Evolutionary conservation across 2,888 invertebrate species (phyloP).

Genomic region (Limnephilus auricula): DNA sequence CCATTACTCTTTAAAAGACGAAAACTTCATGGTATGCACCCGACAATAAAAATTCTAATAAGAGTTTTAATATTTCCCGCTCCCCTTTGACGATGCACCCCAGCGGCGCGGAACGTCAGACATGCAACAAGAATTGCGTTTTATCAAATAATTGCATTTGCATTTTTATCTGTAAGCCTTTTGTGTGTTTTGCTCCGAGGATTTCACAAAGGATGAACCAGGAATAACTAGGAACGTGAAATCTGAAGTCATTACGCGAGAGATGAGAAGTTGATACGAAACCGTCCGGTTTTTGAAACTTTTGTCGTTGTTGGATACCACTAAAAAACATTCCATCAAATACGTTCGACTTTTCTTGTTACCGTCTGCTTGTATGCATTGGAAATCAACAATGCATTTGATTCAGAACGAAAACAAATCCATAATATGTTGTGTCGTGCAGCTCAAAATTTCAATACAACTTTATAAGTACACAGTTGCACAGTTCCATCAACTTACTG

Average conservation of each 20-base stretch:
- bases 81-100: slow-evolving; percentile 53
- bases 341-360: not conserved
- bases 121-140: slow-evolving; percentile 60
- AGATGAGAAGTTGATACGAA: not conserved
- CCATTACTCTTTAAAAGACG: slow-evolving; percentile 60
- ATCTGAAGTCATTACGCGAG: not conserved
- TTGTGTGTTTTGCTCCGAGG: slow-evolving; percentile 48
- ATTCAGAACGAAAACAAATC: not conserved
- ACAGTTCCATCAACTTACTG: not conserved
- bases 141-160: slow-evolving; percentile 67
- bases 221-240: not conserved
- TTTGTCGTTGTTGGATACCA: not conserved
- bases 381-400: not conserved
- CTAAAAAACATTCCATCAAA: not conserved
- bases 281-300: not conserved
- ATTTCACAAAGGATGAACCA: slow-evolving; percentile 6
- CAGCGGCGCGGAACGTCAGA: slow-evolving; percentile 51
- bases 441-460: not conserved
- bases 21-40: slow-evolving; percentile 58
- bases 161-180: slow-evolving; percentile 63
- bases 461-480: not conserved
- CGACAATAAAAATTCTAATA: slow-evolving; percentile 66
- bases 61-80: slow-evolving; percentile 66
- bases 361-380: not conserved
- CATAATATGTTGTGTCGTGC: not conserved